Base-by-base conservation (phyloP, 2,113 vertebrate species). In the Rostratula benghalensis region DNA sequence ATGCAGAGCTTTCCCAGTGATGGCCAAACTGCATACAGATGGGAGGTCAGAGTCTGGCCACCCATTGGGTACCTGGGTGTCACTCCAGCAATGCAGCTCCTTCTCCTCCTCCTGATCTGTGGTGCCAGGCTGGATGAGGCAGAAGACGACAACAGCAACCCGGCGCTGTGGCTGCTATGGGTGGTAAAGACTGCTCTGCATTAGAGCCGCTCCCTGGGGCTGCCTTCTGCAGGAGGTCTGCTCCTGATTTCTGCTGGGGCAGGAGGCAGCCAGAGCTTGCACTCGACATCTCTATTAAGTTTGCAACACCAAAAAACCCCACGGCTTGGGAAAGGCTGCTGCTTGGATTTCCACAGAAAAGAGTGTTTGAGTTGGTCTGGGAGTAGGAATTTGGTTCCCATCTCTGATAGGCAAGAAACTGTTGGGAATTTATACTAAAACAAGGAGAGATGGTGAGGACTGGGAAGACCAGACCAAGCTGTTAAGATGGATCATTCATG, bases 141-240 rank as follows among this genome's bases (percentile, higher is more conserved):
- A 78, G 48, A 51, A 31, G 41, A 13, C 86, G 74, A 67, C 33
- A 74, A 25, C 4, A 14, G 71, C 78, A 76, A 71, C 70, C 31
- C 1, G 5, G 56, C 0, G 0, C 68, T 39, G 43, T 0, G 1
- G 33, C 67, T 85, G 45, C 54, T 0, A 1, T 11, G 82, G 63
- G 9, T 18, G 20, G 54, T 19, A 18, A 83, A 77, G 65, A 60
- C 83, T 95, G 92, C 56, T 87, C 84, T 0, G 0, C 39, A 4
- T 87, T 74, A 84, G 35, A 84, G 64, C 31, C 2, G 43, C 33
- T 92, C 54, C 67, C 83, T 1, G 2, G 65, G 76, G 69, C n/a
- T 90, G 78, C 83, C 24, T 81, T 22, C 79, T 5, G 3, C 56
- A 25, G 88, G 93, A 94, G 71, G 23, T 69, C 92, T 96, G 92